Conservation (phyloP, 2,797 vertebrate genomes). For the Arrhamphus sclerolepis region DNA sequence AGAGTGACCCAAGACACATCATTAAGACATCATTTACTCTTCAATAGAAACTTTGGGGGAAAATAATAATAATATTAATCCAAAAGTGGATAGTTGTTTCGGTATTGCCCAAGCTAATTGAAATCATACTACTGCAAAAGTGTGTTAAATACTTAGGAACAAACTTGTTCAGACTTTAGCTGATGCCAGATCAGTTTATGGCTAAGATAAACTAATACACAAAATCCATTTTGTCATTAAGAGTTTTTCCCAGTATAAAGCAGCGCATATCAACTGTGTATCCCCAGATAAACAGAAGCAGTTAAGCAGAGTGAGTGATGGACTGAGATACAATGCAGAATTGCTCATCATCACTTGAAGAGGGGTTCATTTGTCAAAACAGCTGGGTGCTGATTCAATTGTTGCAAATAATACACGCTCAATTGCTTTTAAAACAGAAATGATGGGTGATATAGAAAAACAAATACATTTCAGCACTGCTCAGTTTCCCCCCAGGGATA, state of each 20-base stretch:
- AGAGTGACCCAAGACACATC: too few relatives aligned
- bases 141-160: conserved; percentile 26
- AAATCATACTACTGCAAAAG: too few relatives aligned
- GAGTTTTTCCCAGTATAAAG: conserved; percentile 8
- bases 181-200: conserved; percentile 35
- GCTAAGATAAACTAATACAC: conserved; percentile 35
- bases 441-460: conserved; percentile 14
- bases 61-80: too few relatives aligned
- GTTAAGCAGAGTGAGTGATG: conserved; percentile 10
- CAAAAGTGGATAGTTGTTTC: too few relatives aligned
- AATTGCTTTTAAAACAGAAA: conserved; percentile 35
- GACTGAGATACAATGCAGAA: conserved; percentile 28
- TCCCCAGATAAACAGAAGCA: conserved; percentile 13
- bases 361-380: conserved; percentile 43
- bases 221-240: conserved; percentile 26
- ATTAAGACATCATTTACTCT: too few relatives aligned
- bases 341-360: conserved; percentile 33
- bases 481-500: not conserved
- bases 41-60: too few relatives aligned
- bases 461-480: not conserved
- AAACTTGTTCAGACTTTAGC: conserved; percentile 28
- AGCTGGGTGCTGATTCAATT: conserved; percentile 42
- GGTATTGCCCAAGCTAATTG: too few relatives aligned
- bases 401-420: conserved; percentile 20
- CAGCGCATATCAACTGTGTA: conserved; percentile 2